phyloP scores from a whole-genome alignment of 2,888 invertebrate genomes.

The Panopea generosa region DNA sequence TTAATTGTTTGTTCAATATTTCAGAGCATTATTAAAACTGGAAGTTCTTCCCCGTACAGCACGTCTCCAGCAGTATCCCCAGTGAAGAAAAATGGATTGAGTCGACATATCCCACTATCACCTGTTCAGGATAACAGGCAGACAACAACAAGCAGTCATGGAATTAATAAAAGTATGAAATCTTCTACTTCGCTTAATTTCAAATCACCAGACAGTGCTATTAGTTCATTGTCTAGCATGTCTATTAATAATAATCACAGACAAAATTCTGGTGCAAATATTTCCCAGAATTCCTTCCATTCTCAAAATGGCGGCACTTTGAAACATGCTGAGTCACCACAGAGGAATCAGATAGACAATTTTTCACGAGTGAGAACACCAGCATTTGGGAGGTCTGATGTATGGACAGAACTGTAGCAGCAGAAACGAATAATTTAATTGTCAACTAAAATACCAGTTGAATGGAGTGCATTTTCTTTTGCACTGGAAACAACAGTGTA shows the following conservation, averaged over 20 bases:
- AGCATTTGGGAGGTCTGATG: conserved; percentile 60
- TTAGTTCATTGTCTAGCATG: conserved; percentile 55
- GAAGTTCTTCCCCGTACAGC: conserved; percentile 22
- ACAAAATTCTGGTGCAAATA: not conserved
- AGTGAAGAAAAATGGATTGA: not conserved
- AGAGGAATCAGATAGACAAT: conserved; percentile 12
- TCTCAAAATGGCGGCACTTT: conserved; percentile 1
- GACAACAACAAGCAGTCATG: conserved; percentile 32
- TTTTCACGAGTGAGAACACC: conserved; percentile 45
- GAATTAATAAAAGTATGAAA: conserved; percentile 34
- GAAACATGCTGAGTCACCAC: not conserved
- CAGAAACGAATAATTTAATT: too few relatives aligned
- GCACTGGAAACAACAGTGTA: too few relatives aligned
- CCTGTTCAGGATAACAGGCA: conserved; percentile 24
- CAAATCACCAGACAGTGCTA: conserved; percentile 59
- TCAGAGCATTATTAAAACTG: conserved; percentile 2
- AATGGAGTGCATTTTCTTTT: too few relatives aligned
- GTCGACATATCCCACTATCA: not conserved
- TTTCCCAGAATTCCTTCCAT: not conserved
- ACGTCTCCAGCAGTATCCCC: conserved; percentile 52
- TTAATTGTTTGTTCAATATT: not conserved
- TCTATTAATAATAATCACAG: conserved; percentile 15
- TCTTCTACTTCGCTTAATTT: conserved; percentile 32
- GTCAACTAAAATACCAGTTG: too few relatives aligned
- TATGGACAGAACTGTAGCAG: conserved; percentile 58